A percentile compares a stretch with the other conserved stretches of the same genome.
These are phyloP conservation scores for Eupithecia inturbata DNA, from an alignment of 2,888 invertebrate genomes.

Conservation along the genomic window DNA sequence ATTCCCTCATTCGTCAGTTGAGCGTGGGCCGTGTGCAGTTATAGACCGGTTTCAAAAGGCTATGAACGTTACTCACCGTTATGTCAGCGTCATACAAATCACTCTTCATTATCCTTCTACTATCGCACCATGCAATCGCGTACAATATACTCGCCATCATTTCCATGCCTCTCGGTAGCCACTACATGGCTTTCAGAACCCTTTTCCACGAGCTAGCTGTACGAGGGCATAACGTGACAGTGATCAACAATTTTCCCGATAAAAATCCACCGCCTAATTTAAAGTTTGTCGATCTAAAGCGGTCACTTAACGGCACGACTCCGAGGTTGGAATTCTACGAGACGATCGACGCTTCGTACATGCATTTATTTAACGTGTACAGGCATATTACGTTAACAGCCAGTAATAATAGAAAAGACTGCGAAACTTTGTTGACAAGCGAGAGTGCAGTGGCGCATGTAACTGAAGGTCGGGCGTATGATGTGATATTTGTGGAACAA, in stretches of 20 bases:
- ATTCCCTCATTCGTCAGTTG: not conserved
- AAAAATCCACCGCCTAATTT: conserved; percentile 74
- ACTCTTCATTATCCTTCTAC: conserved; percentile 32
- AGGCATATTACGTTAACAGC: conserved; percentile 47
- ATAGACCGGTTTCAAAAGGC: not conserved
- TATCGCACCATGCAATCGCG: conserved; percentile 59
- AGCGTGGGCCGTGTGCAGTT: not conserved
- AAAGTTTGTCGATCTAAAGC: conserved; percentile 78
- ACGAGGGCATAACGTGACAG: conserved; percentile 86
- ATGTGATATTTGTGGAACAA: conserved; percentile 77
- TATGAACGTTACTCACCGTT: conserved; percentile 24
- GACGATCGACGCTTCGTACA: conserved; percentile 43
- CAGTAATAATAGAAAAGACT: conserved; percentile 48
- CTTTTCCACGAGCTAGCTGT: conserved; percentile 83
- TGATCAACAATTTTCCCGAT: conserved; percentile 85
- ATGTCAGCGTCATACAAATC: conserved; percentile 17
- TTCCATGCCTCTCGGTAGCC: conserved; percentile 85
- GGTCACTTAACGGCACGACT: conserved; percentile 26
- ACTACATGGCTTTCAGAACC: conserved; percentile 85
- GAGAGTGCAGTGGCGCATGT: conserved; percentile 55
- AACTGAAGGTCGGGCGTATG: conserved; percentile 59
- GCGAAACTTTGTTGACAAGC: conserved; percentile 57
- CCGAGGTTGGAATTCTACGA: conserved; percentile 50
- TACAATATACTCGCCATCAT: conserved; percentile 81
- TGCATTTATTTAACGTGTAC: conserved; percentile 51